phyloP scores from a whole-genome alignment of 2,888 invertebrate species.

The Leptothorax acervorum region DNA sequence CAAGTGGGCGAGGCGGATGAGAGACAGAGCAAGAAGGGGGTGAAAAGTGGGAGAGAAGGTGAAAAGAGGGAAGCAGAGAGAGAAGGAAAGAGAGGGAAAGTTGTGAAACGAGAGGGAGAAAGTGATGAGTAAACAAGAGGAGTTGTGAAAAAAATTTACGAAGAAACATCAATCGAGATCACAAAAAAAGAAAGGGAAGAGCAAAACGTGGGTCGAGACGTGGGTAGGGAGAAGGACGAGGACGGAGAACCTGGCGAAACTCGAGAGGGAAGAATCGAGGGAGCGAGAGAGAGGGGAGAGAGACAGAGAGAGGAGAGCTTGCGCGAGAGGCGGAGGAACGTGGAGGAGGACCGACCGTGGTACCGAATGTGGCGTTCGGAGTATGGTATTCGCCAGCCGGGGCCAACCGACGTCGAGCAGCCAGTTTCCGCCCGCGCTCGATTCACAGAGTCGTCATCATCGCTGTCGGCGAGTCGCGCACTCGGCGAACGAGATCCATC shows the following conservation, averaged over 20 bases:
- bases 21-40: slow-evolving; percentile 13
- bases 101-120: not conserved
- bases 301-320: slow-evolving; percentile 46
- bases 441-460: slow-evolving; percentile 58
- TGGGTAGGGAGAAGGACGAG: not conserved
- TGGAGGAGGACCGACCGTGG: slow-evolving; percentile 52
- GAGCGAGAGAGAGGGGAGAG: slow-evolving; percentile 27
- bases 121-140: slow-evolving; percentile 9
- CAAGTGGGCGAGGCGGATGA: slow-evolving; percentile 22
- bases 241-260: slow-evolving; percentile 32
- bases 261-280: slow-evolving; percentile 24
- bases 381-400: slow-evolving; percentile 57
- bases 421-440: slow-evolving; percentile 54
- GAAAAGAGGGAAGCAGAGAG: slow-evolving; percentile 5
- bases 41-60: not conserved
- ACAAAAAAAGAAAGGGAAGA: not conserved
- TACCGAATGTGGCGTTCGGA: slow-evolving; percentile 56
- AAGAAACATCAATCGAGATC: slow-evolving; percentile 1
- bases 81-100: not conserved
- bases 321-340: slow-evolving; percentile 53
- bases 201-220: not conserved
- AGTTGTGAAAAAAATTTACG: not conserved
- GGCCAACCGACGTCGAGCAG: slow-evolving; percentile 50
- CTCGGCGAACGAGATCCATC: not conserved
- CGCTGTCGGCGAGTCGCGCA: slow-evolving; percentile 46